Base-by-base conservation (phyloP, 2,113 vertebrate species). In the Ascaphus truei region DNA sequence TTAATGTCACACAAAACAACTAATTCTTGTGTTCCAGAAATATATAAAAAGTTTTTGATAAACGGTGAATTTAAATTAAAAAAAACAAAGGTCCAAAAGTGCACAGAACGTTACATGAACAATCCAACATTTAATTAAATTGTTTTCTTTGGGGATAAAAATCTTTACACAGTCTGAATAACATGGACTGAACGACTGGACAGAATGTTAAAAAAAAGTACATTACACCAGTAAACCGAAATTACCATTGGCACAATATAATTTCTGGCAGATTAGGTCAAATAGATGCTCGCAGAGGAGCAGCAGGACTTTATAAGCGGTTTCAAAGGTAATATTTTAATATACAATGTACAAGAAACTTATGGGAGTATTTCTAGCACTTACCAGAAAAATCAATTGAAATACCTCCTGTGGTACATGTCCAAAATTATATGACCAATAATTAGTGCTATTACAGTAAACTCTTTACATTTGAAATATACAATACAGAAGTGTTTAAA, bases 251-350 rank as follows among this genome's bases (percentile, higher is more conserved):
- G 39, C 41, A 68, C 13, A 25, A 20, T 58, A 41, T 68, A 57
- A 58, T 68, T 48, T 57, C 22, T 2, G 27, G 15, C 53, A 36
- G 65, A 58, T 68, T 68, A 47, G 41, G 29, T 2, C 58, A 68
- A 68, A 58, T 36, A 12, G 41, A 58, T 41, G 18, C 50, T 29
- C 18, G 18, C 34, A 18, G 62, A 55, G 65, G 25, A 18, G 20
- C 29, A 58, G n/a, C 27, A 15, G 39, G 25, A n/a, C 29, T 18
- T 9, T 2, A 25, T 48, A 43, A 36, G 30, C 47, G 26, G 18
- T 26, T 45, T 34, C 15, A 34, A 30, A 36, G 36, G 7, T 33
- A 33, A 68, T 34, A 48, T 26, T 43, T 34, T 25, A 7, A n/a
- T 57, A 58, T 26, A 68, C 37, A 68, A 58, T 58, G 30, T 23